A percentile compares a stretch with the other conserved stretches of the same genome.
phyloP scores from a whole-genome alignment of 2,797 vertebrate species.

The Sebastes oblongus region DNA sequence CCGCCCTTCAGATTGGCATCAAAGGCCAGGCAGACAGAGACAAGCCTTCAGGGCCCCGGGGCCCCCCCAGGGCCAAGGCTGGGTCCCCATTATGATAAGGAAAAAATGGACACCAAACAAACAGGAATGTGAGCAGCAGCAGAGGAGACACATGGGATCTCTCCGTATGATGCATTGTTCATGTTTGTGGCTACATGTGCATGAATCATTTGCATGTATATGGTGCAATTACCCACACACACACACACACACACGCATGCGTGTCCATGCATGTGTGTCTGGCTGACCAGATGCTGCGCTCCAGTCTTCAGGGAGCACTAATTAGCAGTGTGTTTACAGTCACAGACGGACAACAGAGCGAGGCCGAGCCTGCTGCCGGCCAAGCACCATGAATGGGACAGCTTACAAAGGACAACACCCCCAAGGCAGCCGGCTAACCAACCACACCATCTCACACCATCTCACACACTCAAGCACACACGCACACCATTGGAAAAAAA shows the following conservation, averaged over 20 bases:
- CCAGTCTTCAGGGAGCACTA: constrained; percentile 66
- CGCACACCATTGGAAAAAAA: neutral
- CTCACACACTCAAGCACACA: constrained; percentile 22
- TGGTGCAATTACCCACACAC: neutral
- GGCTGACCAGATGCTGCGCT: constrained; percentile 66
- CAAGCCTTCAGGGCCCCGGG: constrained; percentile 21
- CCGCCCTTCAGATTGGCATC: constrained; percentile 54
- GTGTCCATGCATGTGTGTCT: neutral
- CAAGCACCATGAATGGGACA: constrained; percentile 46
- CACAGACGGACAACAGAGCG: constrained; percentile 61
- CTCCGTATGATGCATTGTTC: neutral
- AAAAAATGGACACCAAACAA: constrained; percentile 31
- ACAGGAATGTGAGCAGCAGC: constrained; percentile 42
- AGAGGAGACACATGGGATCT: neutral
- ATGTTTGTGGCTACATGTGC: neutral
- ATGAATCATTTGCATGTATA: constrained; percentile 27
- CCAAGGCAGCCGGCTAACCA: constrained; percentile 30
- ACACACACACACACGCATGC: neutral
- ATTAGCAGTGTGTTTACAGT: constrained; percentile 72
- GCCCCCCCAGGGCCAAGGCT: neutral
- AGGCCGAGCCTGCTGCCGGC: constrained; percentile 53
- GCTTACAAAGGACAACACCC: constrained; percentile 63
- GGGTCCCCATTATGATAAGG: constrained; percentile 49
- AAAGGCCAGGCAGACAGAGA: constrained; percentile 47
- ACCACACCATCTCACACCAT: constrained; percentile 21